Evolutionary conservation across 2,888 invertebrate genomes (phyloP).

Genomic region (Tineola bisselliella): DNA sequence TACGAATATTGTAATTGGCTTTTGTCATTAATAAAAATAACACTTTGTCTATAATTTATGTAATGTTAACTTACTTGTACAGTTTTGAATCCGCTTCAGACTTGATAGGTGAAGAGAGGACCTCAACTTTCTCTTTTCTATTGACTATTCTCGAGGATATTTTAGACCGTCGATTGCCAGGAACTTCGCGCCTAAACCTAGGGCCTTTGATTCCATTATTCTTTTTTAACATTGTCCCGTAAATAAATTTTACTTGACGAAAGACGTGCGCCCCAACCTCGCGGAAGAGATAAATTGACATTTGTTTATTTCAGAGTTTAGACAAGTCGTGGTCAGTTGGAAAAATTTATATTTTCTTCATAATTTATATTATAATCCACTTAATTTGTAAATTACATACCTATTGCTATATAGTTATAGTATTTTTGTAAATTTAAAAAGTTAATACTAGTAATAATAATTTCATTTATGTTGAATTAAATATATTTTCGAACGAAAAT

Average conservation of each 20-base stretch:
- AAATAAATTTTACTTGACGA: neutral
- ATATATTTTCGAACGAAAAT: neutral
- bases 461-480: too few relatives aligned
- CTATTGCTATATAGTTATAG: neutral
- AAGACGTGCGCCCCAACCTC: constrained; percentile 42
- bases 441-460: too few relatives aligned
- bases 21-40: neutral
- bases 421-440: neutral
- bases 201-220: constrained; percentile 42
- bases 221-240: constrained; percentile 47
- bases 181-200: constrained; percentile 53
- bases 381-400: neutral
- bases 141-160: constrained; percentile 27
- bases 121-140: constrained; percentile 50
- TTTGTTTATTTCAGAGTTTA: constrained; percentile 19
- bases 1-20: neutral
- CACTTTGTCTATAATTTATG: neutral
- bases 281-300: constrained; percentile 58
- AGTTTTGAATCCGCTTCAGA: constrained; percentile 81
- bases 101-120: constrained; percentile 71
- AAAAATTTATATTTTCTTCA: too few relatives aligned
- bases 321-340: neutral
- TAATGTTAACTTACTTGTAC: constrained; percentile 69
- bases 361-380: neutral
- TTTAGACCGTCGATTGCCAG: constrained; percentile 31